Conservation (phyloP, 2,797 vertebrate genomes). For the Sebastes alutus region DNA sequence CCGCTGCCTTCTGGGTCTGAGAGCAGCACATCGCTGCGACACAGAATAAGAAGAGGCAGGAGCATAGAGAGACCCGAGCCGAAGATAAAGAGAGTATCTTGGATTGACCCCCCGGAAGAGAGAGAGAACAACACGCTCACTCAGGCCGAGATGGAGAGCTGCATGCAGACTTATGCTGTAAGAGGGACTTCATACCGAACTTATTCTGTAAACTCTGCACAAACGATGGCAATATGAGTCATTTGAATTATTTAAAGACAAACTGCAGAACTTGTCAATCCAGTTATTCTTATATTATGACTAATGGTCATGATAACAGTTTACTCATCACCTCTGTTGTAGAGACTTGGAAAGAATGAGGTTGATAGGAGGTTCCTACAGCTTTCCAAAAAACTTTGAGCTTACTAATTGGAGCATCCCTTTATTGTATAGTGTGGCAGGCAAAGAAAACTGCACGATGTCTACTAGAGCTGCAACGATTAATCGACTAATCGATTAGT, state of each 20-base stretch:
- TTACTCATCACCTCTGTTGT: background rate
- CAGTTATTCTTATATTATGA: background rate
- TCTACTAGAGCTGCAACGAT: no score
- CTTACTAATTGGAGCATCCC: background rate
- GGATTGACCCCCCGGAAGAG: slow-evolving; percentile 94
- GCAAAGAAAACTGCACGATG: background rate
- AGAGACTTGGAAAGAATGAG: background rate
- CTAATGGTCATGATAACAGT: background rate
- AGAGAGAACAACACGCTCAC: slow-evolving; percentile 85
- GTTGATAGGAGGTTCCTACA: background rate
- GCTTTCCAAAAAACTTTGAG: background rate
- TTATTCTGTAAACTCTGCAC: background rate
- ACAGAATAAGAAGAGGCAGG: slow-evolving; percentile 63
- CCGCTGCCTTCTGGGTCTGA: slow-evolving; percentile 62
- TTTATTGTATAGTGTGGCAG: background rate
- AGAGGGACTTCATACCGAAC: slow-evolving; percentile 41
- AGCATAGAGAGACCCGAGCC: slow-evolving; percentile 75
- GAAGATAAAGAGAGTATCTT: slow-evolving; percentile 86
- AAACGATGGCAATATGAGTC: background rate
- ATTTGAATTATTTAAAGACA: background rate
- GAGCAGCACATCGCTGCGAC: slow-evolving; percentile 69
- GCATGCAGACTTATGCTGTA: slow-evolving; percentile 96
- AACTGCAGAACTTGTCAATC: background rate
- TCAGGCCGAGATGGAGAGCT: slow-evolving; percentile 97
- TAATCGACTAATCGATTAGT: no score